A percentile compares a stretch with the other conserved stretches of the same genome.
phyloP scores from a whole-genome alignment of 2,113 vertebrate species.

The Alces alces region DNA sequence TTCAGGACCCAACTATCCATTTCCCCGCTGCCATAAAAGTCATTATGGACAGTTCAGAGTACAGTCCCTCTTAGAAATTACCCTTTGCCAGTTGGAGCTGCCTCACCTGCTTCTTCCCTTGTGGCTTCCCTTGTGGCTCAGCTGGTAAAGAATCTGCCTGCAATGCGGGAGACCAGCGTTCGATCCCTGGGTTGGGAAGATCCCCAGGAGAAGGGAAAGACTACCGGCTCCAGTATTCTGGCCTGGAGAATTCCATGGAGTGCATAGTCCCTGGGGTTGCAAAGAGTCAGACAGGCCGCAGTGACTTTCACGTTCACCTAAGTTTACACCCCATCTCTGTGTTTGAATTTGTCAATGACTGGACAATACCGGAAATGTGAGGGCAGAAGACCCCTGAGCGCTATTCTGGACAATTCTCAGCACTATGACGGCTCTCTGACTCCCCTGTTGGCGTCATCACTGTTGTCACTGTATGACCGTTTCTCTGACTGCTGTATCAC shows the following conservation, averaged over 20 bases:
- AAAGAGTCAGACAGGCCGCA: not conserved
- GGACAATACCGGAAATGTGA: not conserved
- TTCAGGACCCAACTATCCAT: not conserved
- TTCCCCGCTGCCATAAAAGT: not conserved
- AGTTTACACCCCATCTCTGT: not conserved
- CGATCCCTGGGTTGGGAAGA: fast-evolving
- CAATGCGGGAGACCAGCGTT: not conserved
- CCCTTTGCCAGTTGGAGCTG: not conserved
- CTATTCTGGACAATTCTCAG: not conserved
- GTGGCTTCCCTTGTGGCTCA: not conserved
- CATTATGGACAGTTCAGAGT: not conserved
- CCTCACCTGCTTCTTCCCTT: not conserved
- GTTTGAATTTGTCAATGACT: not conserved
- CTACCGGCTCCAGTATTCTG: not conserved
- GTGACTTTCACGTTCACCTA: not conserved
- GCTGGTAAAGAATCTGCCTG: not conserved
- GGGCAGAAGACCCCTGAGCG: not conserved
- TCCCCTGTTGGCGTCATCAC: not conserved
- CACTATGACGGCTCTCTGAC: fast-evolving
- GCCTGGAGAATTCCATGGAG: not conserved
- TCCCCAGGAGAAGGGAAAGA: not conserved
- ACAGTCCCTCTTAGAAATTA: not conserved
- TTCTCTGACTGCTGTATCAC: not conserved
- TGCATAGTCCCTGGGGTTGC: not conserved
- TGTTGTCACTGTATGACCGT: not conserved